phyloP scores from a whole-genome alignment of 2,888 invertebrate genomes.

The Sarcophaga caerulescens region DNA sequence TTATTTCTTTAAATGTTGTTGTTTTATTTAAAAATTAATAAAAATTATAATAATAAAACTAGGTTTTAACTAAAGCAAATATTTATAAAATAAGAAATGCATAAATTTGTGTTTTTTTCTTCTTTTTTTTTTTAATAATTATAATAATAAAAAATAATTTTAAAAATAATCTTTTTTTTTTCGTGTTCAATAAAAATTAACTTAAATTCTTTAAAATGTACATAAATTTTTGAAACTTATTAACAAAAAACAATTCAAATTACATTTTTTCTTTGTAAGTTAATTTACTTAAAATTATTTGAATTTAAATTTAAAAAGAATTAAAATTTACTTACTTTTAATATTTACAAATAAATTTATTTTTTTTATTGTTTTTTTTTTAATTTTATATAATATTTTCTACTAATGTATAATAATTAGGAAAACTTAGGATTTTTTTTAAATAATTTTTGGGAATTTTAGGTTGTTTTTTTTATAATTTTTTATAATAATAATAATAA shows the following conservation, averaged over 20 bases:
- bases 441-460: slow-evolving; percentile 62
- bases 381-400: slow-evolving; percentile 33
- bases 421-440: slow-evolving; percentile 64
- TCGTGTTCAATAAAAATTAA: background rate
- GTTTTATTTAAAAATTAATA: slow-evolving; percentile 59
- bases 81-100: slow-evolving; percentile 76
- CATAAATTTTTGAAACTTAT: background rate
- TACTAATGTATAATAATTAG: slow-evolving; percentile 50
- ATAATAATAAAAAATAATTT: slow-evolving; percentile 35
- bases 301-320: slow-evolving; percentile 13
- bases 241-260: slow-evolving; percentile 34
- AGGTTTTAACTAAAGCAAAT: slow-evolving; percentile 77
- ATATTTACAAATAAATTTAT: slow-evolving; percentile 19
- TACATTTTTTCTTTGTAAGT: slow-evolving; percentile 28
- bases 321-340: slow-evolving; percentile 18
- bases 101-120: slow-evolving; percentile 46
- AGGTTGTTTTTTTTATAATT: slow-evolving; percentile 28
- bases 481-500: slow-evolving; percentile 17
- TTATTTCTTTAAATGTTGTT: slow-evolving; percentile 38
- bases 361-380: slow-evolving; percentile 31
- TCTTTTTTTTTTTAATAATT: slow-evolving; percentile 35
- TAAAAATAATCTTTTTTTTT: slow-evolving; percentile 21
- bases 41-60: slow-evolving; percentile 69
- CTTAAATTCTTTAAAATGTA: background rate
- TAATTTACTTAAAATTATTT: slow-evolving; percentile 11